phyloP scores from a whole-genome alignment of 2,113 vertebrate genomes.

The Sminthopsis crassicaudata region DNA sequence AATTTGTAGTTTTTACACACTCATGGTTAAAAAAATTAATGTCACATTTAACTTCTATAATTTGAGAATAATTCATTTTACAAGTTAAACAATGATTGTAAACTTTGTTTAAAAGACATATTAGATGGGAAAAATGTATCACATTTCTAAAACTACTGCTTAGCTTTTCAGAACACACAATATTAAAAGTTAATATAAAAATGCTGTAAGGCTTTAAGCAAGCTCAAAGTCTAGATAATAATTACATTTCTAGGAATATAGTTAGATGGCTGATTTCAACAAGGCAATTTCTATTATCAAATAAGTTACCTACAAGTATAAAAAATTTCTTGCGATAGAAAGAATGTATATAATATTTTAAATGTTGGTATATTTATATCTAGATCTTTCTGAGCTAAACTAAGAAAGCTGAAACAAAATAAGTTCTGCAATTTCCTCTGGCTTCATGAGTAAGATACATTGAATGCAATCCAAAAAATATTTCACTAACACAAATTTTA shows the following conservation, averaged over 20 bases:
- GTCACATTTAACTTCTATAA: constrained; percentile 37
- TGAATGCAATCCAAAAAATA: constrained; percentile 29
- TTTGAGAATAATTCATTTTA: constrained; percentile 39
- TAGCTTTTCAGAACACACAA: constrained; percentile 53
- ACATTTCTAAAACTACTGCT: constrained; percentile 47
- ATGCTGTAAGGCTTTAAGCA: constrained; percentile 43
- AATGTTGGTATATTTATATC: constrained; percentile 5
- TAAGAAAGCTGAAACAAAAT: constrained; percentile 56
- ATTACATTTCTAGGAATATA: constrained; percentile 44
- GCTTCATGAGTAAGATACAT: constrained; percentile 24
- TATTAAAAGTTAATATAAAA: constrained; percentile 52
- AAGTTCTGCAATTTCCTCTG: constrained; percentile 46
- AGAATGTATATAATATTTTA: constrained; percentile 49
- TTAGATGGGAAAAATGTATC: constrained; percentile 37
- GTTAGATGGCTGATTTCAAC: constrained; percentile 48
- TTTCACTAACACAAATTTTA: constrained; percentile 20
- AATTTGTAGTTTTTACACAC: constrained; percentile 33
- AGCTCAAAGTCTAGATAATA: constrained; percentile 47
- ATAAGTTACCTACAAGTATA: constrained; percentile 46
- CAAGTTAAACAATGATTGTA: constrained; percentile 52
- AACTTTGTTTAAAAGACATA: constrained; percentile 59
- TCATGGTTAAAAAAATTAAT: constrained; percentile 42
- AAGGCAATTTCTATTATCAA: constrained; percentile 51
- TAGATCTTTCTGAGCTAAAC: constrained; percentile 26
- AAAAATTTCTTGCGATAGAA: constrained; percentile 37